phyloP scores from a whole-genome alignment of 1,140 invertebrate species.

The Meloidogyne exigua region DNA sequence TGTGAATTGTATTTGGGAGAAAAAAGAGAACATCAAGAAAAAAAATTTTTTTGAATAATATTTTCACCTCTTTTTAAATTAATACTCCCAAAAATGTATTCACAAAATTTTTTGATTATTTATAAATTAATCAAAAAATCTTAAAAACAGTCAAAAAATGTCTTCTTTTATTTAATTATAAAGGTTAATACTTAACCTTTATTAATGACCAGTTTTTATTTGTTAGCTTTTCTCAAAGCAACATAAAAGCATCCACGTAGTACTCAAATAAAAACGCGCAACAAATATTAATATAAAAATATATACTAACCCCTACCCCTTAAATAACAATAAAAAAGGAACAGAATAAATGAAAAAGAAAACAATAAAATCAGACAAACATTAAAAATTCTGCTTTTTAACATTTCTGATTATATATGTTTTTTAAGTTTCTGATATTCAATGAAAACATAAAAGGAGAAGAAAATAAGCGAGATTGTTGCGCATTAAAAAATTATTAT shows the following conservation, averaged over 20 bases:
- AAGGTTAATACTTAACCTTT: slow-evolving; percentile 1
- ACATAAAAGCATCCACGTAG: not conserved
- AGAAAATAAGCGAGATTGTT: not conserved
- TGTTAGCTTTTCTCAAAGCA: not conserved
- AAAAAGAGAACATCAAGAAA: not conserved
- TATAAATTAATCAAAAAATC: too few species aligned
- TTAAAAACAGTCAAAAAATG: too few species aligned
- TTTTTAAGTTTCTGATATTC: not conserved
- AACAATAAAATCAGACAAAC: not conserved
- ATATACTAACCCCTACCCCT: too few species aligned
- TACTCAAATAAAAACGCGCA: not conserved
- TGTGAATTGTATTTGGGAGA: not conserved
- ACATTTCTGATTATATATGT: too few species aligned
- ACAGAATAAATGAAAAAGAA: too few species aligned
- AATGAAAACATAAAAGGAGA: not conserved
- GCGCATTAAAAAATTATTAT: not conserved
- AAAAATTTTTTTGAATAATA: too few species aligned
- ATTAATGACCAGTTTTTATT: not conserved
- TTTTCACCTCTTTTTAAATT: not conserved
- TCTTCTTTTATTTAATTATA: too few species aligned
- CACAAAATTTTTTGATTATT: too few species aligned
- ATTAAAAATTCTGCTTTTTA: too few species aligned
- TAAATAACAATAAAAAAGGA: not conserved
- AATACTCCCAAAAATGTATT: too few species aligned
- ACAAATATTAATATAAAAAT: not conserved